Evolutionary conservation across 2,113 vertebrate genomes (phyloP).

Genomic region (Dermatemys mawii): DNA sequence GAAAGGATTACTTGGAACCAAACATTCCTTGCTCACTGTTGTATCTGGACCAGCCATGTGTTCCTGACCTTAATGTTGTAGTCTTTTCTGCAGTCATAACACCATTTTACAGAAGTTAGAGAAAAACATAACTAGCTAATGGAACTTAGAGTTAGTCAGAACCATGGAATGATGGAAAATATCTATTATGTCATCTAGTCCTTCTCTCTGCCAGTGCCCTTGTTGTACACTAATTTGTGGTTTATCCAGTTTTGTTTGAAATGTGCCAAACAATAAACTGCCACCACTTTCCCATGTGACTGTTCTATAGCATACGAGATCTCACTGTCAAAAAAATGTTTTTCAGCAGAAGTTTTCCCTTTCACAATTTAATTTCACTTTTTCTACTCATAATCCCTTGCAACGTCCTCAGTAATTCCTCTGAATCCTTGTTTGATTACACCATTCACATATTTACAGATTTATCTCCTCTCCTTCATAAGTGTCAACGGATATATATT

Average conservation of each 20-base stretch:
- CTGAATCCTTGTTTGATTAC: neutral
- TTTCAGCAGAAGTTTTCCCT: neutral
- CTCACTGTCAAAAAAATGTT: neutral
- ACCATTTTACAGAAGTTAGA: neutral
- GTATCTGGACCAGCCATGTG: slow-evolving; percentile 1
- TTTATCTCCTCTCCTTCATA: neutral
- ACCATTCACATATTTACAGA: neutral
- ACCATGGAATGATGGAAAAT: neutral
- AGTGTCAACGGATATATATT: neutral
- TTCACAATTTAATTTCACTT: neutral
- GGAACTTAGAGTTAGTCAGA: slow-evolving; percentile 20
- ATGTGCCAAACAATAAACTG: neutral
- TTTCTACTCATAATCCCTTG: neutral
- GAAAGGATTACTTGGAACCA: slow-evolving; percentile 17
- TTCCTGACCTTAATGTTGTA: neutral
- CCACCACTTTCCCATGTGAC: neutral
- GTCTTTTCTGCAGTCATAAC: neutral
- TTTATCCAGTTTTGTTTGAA: neutral
- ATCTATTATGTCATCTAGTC: fast-evolving
- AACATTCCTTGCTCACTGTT: neutral
- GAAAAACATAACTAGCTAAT: neutral
- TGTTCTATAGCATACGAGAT: neutral
- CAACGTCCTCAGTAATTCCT: neutral
- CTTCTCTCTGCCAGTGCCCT: neutral
- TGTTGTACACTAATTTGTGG: neutral